Conservation (phyloP, 1,140 invertebrate genomes). For the Bombus affinis region DNA sequence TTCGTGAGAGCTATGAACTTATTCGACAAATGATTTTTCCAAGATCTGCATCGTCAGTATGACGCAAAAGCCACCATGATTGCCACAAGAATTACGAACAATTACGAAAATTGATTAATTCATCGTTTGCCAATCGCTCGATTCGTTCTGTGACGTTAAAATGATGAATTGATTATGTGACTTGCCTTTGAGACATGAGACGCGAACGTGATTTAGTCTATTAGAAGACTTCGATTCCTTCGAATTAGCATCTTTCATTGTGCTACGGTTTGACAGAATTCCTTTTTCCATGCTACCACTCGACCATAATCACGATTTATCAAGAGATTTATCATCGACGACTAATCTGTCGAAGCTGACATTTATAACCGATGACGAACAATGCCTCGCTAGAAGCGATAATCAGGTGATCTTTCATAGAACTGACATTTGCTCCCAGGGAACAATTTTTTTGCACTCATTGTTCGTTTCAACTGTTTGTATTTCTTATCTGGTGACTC, state of each 20-base stretch:
- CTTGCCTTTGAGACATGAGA: not conserved
- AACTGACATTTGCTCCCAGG: constrained; percentile 33
- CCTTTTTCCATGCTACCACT: not conserved
- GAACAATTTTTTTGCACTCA: constrained; percentile 20
- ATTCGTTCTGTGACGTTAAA: not conserved
- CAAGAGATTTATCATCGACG: not conserved
- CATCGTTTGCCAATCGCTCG: constrained; percentile 2
- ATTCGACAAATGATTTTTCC: not conserved
- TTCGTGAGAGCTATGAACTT: constrained; percentile 7
- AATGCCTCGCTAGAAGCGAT: not conserved
- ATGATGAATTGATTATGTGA: constrained; percentile 46
- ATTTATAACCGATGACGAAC: constrained; percentile 53
- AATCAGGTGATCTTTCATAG: constrained; percentile 34
- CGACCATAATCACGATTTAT: not conserved
- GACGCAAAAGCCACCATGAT: not conserved
- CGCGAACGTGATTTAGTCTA: not conserved
- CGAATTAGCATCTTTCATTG: not conserved
- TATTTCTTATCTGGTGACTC: not conserved
- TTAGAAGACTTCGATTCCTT: not conserved
- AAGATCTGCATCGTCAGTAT: no score
- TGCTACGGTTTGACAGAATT: not conserved
- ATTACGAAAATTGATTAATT: constrained; percentile 17
- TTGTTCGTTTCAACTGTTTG: not conserved
- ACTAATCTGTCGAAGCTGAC: constrained; percentile 30
- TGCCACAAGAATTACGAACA: not conserved